These are phyloP conservation scores for Psilopsiagon aymara DNA, from an alignment of 2,113 vertebrate species.

Conservation along the genomic window DNA sequence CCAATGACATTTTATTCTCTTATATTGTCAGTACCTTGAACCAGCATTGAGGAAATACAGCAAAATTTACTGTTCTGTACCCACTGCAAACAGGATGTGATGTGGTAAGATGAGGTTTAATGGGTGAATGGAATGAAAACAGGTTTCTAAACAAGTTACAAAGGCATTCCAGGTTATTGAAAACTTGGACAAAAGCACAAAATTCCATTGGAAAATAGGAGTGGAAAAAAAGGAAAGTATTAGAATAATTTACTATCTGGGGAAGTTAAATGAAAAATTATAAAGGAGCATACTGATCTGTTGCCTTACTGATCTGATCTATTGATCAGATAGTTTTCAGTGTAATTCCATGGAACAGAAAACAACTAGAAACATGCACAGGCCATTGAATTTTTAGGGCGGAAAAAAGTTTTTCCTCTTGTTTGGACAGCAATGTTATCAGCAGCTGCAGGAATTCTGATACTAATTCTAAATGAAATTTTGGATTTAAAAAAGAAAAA, in stretches of 20 bases:
- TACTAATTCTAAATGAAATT: not conserved
- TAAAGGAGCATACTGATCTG: not conserved
- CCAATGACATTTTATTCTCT: not conserved
- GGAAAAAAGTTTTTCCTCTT: not conserved
- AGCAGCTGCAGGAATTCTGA: not conserved
- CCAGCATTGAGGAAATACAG: not conserved
- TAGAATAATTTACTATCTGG: not conserved
- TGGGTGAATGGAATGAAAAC: not conserved
- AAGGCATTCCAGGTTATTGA: not conserved
- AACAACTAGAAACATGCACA: not conserved
- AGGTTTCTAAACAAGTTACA: not conserved
- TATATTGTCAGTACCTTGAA: not conserved
- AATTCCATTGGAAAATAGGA: not conserved
- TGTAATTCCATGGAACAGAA: not conserved
- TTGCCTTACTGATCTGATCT: not conserved
- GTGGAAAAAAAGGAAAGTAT: not conserved
- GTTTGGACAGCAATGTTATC: not conserved
- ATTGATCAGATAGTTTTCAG: not conserved
- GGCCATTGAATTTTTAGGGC: not conserved
- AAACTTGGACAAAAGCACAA: not conserved
- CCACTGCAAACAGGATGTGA: not conserved
- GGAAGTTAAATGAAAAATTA: not conserved
- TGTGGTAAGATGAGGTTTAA: not conserved
- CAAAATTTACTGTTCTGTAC: not conserved
- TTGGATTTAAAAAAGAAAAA: not conserved